Evolutionary conservation across 2,797 vertebrate genomes (phyloP), one percentile per base, ranked within the genome.

Genomic region (Euthynnus affinis): DNA sequence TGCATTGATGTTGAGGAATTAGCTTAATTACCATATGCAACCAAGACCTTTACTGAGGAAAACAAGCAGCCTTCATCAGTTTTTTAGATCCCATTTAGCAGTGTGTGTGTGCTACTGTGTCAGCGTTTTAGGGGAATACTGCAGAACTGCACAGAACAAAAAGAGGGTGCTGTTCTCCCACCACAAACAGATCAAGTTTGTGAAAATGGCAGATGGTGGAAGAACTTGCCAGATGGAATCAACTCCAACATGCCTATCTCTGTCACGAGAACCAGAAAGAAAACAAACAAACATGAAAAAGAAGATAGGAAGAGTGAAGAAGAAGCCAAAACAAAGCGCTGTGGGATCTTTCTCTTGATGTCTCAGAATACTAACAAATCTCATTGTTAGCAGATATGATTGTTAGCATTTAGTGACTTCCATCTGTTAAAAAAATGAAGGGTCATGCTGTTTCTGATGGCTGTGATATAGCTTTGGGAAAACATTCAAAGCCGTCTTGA

Each of bases 201-300:
- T 13, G 66, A 25, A 37, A 34, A 23, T 13, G 66, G 34, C 48
- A 34, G 37, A 68, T 68, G 40, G 60, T 62, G 49, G 23, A 56
- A 69, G 17, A 12, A 60, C 37, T 18, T 25, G 23, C 49, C 62
- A 69, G 42, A 22, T 40, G 12, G 32, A 51, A 6, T 60, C 46
- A 3, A 22, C n/a, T 5, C 37, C 15, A 76, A 14, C 37, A 34
- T 20, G 0, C 1, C 22, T 3, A 55, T 55, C 18, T 55, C 25
- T 18, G 23, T 44, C 27, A 58, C 23, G 12, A 29, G 22, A 58
- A 7, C 40, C 40, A 20, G n/a, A 40, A 53, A 15, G 14, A 53
- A 62, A 52, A 74, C 27, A 64, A 48, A 20, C 20, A 48, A 4
- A 48, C 17, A 48, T 49, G 10, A 7, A 55, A 13, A 37, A 53